Percentiles rank a stretch among this genome's conserved stretches.
Conservation (phyloP, 1,140 invertebrate genomes). For the Cecropterus lyciades region DNA sequence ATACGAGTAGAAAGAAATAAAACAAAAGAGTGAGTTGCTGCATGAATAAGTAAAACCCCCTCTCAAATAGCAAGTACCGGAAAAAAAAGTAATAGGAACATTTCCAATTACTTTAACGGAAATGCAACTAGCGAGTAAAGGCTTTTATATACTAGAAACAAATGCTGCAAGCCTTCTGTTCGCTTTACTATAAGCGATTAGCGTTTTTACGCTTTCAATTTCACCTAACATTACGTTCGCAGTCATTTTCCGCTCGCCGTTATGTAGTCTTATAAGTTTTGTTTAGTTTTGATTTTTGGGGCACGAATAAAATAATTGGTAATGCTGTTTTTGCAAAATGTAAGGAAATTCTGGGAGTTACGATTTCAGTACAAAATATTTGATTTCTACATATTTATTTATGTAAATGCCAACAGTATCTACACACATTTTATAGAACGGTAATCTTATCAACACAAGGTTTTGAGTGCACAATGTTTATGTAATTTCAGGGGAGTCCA, state of each 20-base stretch:
- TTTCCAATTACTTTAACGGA: slow-evolving; percentile 33
- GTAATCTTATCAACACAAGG: too few species aligned
- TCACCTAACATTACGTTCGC: slow-evolving; percentile 35
- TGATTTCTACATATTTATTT: too few species aligned
- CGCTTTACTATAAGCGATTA: slow-evolving; percentile 46
- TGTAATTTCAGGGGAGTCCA: too few species aligned
- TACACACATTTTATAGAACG: too few species aligned
- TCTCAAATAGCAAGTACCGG: slow-evolving; percentile 8
- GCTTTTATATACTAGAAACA: slow-evolving; percentile 32
- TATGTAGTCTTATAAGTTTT: slow-evolving; percentile 26
- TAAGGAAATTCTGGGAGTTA: too few species aligned
- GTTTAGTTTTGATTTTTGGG: neutral
- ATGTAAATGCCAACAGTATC: too few species aligned
- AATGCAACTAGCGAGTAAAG: slow-evolving; percentile 29
- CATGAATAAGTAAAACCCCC: slow-evolving; percentile 16
- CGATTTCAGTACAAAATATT: too few species aligned
- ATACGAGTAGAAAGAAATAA: neutral
- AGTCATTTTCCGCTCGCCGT: slow-evolving; percentile 20
- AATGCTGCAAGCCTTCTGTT: slow-evolving; percentile 31
- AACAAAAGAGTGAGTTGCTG: slow-evolving; percentile 10
- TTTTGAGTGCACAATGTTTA: too few species aligned
- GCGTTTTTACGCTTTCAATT: slow-evolving; percentile 45
- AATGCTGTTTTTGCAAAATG: too few species aligned
- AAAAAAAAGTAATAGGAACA: slow-evolving; percentile 22
- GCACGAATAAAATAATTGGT: neutral